Evolutionary conservation across 2,888 invertebrate genomes (phyloP).

Genomic region (Fabriciana adippe): DNA sequence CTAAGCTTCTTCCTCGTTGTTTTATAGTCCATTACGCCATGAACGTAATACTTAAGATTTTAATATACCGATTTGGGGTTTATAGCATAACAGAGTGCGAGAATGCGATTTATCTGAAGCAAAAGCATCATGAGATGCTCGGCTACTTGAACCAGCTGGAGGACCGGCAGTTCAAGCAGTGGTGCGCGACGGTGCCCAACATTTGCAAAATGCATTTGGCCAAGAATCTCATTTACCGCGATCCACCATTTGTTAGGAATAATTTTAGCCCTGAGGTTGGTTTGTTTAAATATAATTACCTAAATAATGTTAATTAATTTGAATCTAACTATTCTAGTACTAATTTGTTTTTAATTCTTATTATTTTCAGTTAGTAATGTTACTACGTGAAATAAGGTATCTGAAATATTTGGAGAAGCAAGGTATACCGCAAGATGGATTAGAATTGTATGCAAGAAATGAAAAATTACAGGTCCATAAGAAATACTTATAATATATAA

Average conservation of each 20-base stretch:
- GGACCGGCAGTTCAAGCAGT: constrained; percentile 84
- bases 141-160: constrained; percentile 84
- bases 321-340: not conserved
- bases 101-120: constrained; percentile 75
- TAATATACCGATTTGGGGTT: not conserved
- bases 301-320: not conserved
- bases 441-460: constrained; percentile 85
- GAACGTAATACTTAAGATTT: too few relatives aligned
- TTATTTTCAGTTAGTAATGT: constrained; percentile 82
- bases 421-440: constrained; percentile 83
- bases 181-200: constrained; percentile 85
- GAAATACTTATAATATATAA: not conserved
- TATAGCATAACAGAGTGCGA: constrained; percentile 82
- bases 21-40: not conserved
- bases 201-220: constrained; percentile 84
- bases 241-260: constrained; percentile 80
- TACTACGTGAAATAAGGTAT: constrained; percentile 92
- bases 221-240: constrained; percentile 83
- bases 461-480: constrained; percentile 84
- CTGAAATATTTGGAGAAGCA: constrained; percentile 85
- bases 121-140: constrained; percentile 86
- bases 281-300: not conserved
- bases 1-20: too few relatives aligned
- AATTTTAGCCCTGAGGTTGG: constrained; percentile 86
- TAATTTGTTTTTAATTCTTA: not conserved